Base-by-base conservation (phyloP, 2,797 vertebrate species). In the Pipistrellus pygmaeus region DNA sequence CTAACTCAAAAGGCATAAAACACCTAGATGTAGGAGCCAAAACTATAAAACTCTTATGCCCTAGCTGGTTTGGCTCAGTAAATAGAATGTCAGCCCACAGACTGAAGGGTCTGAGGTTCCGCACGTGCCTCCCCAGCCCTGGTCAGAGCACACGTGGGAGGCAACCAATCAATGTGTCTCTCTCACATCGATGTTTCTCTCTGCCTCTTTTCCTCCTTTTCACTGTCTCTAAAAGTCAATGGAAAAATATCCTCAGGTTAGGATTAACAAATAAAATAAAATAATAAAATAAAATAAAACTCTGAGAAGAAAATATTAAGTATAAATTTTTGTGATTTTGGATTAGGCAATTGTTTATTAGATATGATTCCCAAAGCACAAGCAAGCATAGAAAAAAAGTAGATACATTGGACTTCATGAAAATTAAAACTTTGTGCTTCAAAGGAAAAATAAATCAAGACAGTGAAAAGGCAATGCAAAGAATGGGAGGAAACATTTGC, bases 341-440 rank as follows among this genome's bases (percentile, higher is more conserved):
- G 48, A 53, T 84, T 77, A 78, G 64, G 4, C 13, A 84, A 30
- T 80, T 80, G 15, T 84, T 77, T 86, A 46, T 62, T 38, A 60
- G 21, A 44, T 25, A 23, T 64, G 25, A 88, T n/a, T 71, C 5
- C 32, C 51, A 62, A 95, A 93, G 38, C 44, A 55, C 46, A 91
- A 85, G 41, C 51, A 84, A 73, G 3, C 20, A 75, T 6, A 41
- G 38, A 90, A 84, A 12, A 41, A 48, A 68, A 23, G 21, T 25
- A 55, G 13, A 46, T 53, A 62, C 72, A 38, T 2, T 41, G 12
- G 23, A n/a, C 17, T 41, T 66, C 20, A 57, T 81, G 32, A 75
- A 91, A 93, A 88, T 80, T 62, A 73, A 85, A 91, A 6, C 13
- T n/a, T 75, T 69, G 46, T 55, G 4, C 5, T 68, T 95, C 78